Conservation (phyloP, 2,113 vertebrate genomes). For the Sclerurus mexicanus region DNA sequence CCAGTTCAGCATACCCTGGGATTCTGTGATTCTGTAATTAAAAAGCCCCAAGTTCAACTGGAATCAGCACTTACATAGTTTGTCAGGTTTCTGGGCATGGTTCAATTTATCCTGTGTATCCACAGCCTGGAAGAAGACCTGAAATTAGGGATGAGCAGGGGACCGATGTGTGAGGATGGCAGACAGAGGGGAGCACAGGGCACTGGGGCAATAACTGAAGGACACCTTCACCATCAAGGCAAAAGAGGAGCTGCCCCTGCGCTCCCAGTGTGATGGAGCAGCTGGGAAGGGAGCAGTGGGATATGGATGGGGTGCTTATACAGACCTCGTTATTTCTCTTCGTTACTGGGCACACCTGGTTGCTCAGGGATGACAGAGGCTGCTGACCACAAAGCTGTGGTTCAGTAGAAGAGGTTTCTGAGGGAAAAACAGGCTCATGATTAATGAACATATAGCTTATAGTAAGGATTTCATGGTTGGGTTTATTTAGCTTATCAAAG, state of each 20-base stretch:
- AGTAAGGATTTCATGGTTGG: not conserved
- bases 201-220: not conserved
- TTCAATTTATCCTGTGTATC: too few relatives aligned
- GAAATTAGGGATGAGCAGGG: not conserved
- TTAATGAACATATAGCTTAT: not conserved
- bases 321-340: not conserved
- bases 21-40: too few relatives aligned
- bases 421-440: not conserved
- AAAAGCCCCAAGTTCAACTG: not conserved
- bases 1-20: too few relatives aligned
- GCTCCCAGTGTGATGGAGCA: not conserved
- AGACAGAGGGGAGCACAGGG: not conserved
- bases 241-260: not conserved
- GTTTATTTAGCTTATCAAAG: constrained; percentile 57
- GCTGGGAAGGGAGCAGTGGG: not conserved
- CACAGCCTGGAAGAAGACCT: not conserved
- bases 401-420: not conserved
- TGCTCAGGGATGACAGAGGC: not conserved
- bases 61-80: not conserved
- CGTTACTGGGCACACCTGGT: not conserved
- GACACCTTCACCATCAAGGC: not conserved
- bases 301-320: rapidly evolving
- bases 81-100: rapidly evolving
- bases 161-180: rapidly evolving
- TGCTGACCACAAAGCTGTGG: not conserved